Conservation (phyloP, 2,888 invertebrate genomes). For the Drosophila parthenogenetica region DNA sequence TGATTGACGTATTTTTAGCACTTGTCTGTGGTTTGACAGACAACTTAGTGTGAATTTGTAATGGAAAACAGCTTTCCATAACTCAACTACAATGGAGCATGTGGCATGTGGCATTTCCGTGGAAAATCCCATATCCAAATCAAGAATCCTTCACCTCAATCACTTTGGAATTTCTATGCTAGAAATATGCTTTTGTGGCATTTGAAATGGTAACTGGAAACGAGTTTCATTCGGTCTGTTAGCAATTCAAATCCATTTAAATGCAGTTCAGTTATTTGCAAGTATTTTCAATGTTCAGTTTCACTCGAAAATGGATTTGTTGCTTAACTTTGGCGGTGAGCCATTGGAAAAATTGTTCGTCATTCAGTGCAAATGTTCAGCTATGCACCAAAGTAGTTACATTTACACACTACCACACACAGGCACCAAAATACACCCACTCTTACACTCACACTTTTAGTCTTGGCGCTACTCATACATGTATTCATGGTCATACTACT, state of each 20-base stretch:
- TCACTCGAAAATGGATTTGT: conserved; percentile 24
- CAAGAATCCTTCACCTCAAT: too few species aligned
- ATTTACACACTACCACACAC: not conserved
- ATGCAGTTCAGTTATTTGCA: conserved; percentile 8
- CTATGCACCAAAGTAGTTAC: conserved; percentile 11
- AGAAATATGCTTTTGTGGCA: not conserved
- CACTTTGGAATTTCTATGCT: too few species aligned
- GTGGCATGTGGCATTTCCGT: too few species aligned
- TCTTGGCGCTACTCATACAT: not conserved
- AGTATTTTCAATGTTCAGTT: conserved; percentile 11
- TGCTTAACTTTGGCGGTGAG: conserved; percentile 19
- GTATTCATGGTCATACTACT: conserved; percentile 9
- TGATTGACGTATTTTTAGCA: too few species aligned
- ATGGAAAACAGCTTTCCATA: too few species aligned
- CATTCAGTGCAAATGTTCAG: conserved; percentile 41
- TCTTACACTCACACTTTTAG: too few species aligned
- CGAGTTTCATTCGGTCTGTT: not conserved
- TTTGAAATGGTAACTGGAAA: not conserved
- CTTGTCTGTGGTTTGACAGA: too few species aligned
- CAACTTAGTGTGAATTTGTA: too few species aligned
- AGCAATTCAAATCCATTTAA: not conserved
- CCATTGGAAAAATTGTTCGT: conserved; percentile 38
- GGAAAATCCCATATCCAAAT: too few species aligned
- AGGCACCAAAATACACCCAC: not conserved
- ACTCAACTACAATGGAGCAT: too few species aligned